Evolutionary conservation across 2,888 invertebrate species (phyloP).

Genomic region (Byasa hedistus): DNA sequence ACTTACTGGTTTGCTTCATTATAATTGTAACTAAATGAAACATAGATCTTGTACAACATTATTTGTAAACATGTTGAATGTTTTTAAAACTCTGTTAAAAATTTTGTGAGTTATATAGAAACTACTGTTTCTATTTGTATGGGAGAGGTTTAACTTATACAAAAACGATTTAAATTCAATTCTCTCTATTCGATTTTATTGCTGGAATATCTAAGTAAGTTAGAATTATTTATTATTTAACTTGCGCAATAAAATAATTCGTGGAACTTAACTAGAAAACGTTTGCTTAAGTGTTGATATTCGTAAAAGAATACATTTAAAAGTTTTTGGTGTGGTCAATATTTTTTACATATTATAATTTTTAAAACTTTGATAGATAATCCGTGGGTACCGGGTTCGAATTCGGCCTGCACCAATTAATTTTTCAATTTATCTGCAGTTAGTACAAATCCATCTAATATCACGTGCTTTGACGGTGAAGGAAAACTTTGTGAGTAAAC

Average conservation of each 20-base stretch:
- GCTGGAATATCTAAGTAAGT: conserved; percentile 21
- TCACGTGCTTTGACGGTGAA: too few relatives aligned
- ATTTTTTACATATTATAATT: conserved; percentile 24
- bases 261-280: conserved; percentile 25
- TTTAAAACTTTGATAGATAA: background rate
- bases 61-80: too few relatives aligned
- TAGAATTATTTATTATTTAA: conserved; percentile 28
- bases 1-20: too few relatives aligned
- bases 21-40: too few relatives aligned
- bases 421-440: too few relatives aligned
- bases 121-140: conserved; percentile 17
- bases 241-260: conserved; percentile 30
- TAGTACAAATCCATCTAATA: too few relatives aligned
- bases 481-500: too few relatives aligned
- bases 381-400: too few relatives aligned
- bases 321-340: conserved; percentile 19
- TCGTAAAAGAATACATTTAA: conserved; percentile 28
- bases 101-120: too few relatives aligned
- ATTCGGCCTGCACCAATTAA: too few relatives aligned
- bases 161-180: conserved; percentile 29
- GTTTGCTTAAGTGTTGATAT: conserved; percentile 27
- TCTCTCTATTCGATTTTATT: conserved; percentile 26
- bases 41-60: too few relatives aligned
- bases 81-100: too few relatives aligned
- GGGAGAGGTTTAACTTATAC: conserved; percentile 6